Base-by-base conservation (phyloP, 2,888 invertebrate genomes). In the Nephrotoma appendiculata region DNA sequence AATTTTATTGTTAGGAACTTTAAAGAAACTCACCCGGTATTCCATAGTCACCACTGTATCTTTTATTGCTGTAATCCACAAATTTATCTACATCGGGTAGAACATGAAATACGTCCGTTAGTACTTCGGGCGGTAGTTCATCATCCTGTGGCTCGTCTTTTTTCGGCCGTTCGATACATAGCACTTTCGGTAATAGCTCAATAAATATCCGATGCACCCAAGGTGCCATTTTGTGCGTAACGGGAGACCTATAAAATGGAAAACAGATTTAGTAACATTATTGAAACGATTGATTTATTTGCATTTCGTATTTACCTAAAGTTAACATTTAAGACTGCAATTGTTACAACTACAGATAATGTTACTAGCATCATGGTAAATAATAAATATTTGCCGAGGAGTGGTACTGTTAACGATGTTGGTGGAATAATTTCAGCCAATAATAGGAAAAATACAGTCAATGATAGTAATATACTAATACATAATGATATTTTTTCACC, bases 401-500 rank as follows among this genome's bases (percentile, higher is more conserved):
- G 93, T 88, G 98, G 98, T 89, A 98, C 97, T 88, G 98, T 97
- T 89, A 98, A 93, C 89, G 98, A 98, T 88, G 98, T 98, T 87
- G 98, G 97, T 89, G 98, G 98, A 91, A 98, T 98, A 91, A 98
- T 98, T 93, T 98, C 98, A 90, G 96, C 97, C 91, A 98, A 93
- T 89, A 98, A 93, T 90, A 98, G 93, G 93, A 98, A 98, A 94
- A 98, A 98, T 93, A 98, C 98, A 90, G 98, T 98, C 90, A 98
- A 93, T 89, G 98, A 98, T 87, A 98, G 95, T 88, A 98, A 93
- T 91, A 98, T 98, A 88, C 97, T 98, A 90, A 98, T 98, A 92
- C 98, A 98, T 88, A 99, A 95, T 88, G 98, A 98, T 89, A 99
- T 98, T 92, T 99, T 99, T 92, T 99, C 99, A 89, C 99, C 99